phyloP scores from a whole-genome alignment of 2,797 vertebrate genomes.

The Anguilla anguilla region DNA sequence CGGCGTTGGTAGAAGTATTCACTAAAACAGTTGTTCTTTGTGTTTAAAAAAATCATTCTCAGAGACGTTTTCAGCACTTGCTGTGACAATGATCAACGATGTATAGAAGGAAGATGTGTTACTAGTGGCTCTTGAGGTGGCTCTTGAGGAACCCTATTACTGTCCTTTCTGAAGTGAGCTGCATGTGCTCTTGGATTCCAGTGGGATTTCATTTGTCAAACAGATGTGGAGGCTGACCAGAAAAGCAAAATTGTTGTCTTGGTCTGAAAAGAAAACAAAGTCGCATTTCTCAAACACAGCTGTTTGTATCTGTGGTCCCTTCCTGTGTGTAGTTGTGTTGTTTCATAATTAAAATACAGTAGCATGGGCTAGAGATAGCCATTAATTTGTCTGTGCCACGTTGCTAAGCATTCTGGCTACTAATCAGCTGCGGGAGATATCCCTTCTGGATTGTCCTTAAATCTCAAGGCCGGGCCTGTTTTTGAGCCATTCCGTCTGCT shows the following conservation, averaged over 20 bases:
- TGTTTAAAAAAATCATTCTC: conserved; percentile 40
- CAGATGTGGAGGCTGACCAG: background rate
- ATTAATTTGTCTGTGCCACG: background rate
- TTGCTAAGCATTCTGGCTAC: background rate
- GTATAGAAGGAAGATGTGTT: conserved; percentile 42
- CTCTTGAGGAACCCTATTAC: conserved; percentile 33
- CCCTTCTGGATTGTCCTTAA: background rate
- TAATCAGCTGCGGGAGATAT: conserved; percentile 3
- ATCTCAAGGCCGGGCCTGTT: conserved; percentile 1
- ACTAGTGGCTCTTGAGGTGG: conserved; percentile 11
- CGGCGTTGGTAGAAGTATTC: conserved; percentile 17
- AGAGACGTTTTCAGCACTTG: conserved; percentile 29
- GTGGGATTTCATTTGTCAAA: background rate
- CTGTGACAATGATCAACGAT: conserved; percentile 39
- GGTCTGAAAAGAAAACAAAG: conserved; percentile 2
- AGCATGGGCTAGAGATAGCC: conserved; percentile 6
- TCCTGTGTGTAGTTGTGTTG: background rate
- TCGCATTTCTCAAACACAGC: background rate
- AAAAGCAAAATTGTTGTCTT: conserved; percentile 12
- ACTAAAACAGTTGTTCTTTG: conserved; percentile 47
- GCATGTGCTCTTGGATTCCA: conserved; percentile 40
- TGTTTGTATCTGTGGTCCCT: background rate
- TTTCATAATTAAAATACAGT: conserved; percentile 1
- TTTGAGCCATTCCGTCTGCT: conserved; percentile 5
- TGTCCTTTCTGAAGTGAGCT: conserved; percentile 36